These are phyloP conservation scores for Netelia fuscicornis DNA, from an alignment of 2,888 invertebrate species.

Conservation along the genomic window DNA sequence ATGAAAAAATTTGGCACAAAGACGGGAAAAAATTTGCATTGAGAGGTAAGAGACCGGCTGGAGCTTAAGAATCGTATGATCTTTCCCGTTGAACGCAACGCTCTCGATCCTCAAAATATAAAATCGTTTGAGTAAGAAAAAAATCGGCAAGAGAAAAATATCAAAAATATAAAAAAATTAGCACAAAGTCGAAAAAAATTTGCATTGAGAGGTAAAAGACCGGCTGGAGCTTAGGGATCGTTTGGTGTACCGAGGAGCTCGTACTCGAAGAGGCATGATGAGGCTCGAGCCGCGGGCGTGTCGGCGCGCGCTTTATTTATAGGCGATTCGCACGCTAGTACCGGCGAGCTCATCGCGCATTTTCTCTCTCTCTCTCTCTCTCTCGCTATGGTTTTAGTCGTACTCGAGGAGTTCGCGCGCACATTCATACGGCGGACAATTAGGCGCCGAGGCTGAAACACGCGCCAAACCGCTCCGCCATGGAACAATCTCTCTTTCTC, in stretches of 20 bases:
- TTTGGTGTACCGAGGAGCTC: slow-evolving; percentile 9
- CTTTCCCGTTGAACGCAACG: too few species aligned
- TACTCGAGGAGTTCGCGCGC: slow-evolving; percentile 21
- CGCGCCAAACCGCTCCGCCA: slow-evolving; percentile 39
- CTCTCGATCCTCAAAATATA: too few species aligned
- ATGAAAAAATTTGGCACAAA: too few species aligned
- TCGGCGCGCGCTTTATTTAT: slow-evolving; percentile 76
- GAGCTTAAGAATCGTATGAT: too few species aligned
- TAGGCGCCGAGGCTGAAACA: slow-evolving; percentile 67
- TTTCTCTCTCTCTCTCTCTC: slow-evolving; percentile 54
- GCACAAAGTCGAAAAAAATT: too few species aligned
- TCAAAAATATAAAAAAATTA: too few species aligned
- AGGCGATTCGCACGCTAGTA: slow-evolving; percentile 78
- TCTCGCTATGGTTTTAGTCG: slow-evolving; percentile 38
- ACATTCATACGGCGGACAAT: slow-evolving; percentile 65
- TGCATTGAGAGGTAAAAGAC: not conserved
- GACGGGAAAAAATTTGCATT: too few species aligned
- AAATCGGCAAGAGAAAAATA: too few species aligned
- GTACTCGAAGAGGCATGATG: not conserved
- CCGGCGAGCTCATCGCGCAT: slow-evolving; percentile 24
- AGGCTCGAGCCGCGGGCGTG: slow-evolving; percentile 67
- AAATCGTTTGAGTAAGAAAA: too few species aligned
- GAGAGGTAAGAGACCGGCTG: too few species aligned
- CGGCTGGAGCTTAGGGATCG: not conserved
- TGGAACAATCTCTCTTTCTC: too few species aligned